Conservation (phyloP, 2,888 invertebrate species). For the Lepetodrilus schrolli region DNA sequence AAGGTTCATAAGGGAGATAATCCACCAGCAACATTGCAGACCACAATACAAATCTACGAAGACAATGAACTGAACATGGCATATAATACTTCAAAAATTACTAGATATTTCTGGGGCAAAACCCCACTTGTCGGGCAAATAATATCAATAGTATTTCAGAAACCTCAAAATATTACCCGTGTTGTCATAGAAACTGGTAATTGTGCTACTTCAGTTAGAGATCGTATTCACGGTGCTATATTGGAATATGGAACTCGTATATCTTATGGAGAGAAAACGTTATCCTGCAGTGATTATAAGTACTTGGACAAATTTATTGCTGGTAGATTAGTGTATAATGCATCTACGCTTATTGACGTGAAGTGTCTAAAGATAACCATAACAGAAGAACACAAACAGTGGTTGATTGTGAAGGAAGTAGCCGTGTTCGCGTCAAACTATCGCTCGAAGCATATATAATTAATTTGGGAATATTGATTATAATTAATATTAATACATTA, state of each 20-base stretch:
- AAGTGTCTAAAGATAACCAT: background rate
- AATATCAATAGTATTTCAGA: constrained; percentile 44
- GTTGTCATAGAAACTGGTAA: constrained; percentile 49
- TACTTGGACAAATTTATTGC: background rate
- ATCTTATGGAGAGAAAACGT: background rate
- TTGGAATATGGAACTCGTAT: constrained; percentile 22
- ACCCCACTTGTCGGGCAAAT: constrained; percentile 37
- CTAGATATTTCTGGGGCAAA: constrained; percentile 47
- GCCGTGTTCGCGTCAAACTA: background rate
- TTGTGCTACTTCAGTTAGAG: background rate
- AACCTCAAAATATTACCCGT: constrained; percentile 44
- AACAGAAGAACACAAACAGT: background rate
- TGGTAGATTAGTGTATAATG: background rate
- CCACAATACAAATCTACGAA: constrained; percentile 68
- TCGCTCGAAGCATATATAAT: too few relatives aligned
- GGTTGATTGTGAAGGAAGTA: background rate
- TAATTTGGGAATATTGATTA: too few relatives aligned
- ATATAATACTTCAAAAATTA: constrained; percentile 50
- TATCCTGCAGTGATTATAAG: background rate
- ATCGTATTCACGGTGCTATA: constrained; percentile 26
- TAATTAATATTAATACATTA: too few relatives aligned
- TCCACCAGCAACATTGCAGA: constrained; percentile 71
- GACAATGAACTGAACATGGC: constrained; percentile 66
- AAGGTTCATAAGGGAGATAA: constrained; percentile 50
- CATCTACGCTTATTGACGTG: background rate